Conservation (phyloP, 2,797 vertebrate species). For the Gambusia yucatana region DNA sequence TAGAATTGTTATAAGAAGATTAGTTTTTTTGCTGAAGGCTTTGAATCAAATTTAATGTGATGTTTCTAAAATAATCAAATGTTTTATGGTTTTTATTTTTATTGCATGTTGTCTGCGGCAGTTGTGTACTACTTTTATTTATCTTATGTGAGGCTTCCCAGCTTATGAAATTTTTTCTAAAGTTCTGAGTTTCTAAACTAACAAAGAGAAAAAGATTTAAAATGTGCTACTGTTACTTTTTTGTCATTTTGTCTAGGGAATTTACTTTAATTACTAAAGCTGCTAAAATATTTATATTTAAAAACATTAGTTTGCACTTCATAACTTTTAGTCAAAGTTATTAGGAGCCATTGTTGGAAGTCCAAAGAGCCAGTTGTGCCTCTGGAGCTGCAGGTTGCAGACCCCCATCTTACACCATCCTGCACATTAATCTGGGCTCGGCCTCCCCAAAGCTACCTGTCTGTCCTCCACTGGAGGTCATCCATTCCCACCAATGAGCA, state of each 20-base stretch:
- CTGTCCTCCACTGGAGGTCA: slow-evolving; percentile 65
- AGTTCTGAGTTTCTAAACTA: background rate
- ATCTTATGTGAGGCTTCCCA: background rate
- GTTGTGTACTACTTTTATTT: background rate
- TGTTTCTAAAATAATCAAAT: background rate
- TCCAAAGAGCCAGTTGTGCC: background rate
- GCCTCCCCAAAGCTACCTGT: slow-evolving; percentile 38
- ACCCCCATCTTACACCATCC: slow-evolving; percentile 46
- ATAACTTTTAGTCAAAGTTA: background rate
- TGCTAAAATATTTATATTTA: background rate
- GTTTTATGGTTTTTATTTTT: background rate
- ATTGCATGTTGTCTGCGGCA: background rate
- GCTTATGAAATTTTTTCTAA: too few relatives aligned
- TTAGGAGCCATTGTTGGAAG: background rate
- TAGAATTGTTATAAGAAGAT: background rate
- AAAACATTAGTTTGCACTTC: background rate
- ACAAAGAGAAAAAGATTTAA: background rate
- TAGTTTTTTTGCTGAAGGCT: background rate
- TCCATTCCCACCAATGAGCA: slow-evolving; percentile 62
- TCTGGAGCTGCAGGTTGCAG: slow-evolving; percentile 29
- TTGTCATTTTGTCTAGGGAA: background rate
- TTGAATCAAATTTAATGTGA: background rate
- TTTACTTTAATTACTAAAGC: background rate
- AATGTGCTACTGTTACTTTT: background rate
- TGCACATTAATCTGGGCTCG: slow-evolving; percentile 40